Evolutionary conservation across 2,797 vertebrate species (phyloP).

Genomic region (Diceros bicornis): DNA sequence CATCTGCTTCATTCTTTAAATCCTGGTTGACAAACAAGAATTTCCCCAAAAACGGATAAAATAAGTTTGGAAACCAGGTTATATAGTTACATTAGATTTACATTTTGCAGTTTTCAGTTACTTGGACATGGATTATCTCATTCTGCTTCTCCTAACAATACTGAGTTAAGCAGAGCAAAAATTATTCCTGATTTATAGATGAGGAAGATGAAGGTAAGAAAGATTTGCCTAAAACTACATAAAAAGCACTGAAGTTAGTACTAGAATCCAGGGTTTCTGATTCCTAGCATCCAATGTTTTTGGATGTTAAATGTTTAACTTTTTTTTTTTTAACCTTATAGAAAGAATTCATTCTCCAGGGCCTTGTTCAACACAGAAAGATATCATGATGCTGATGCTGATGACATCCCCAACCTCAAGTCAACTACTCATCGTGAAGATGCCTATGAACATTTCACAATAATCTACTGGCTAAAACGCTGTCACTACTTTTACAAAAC

Average conservation of each 20-base stretch:
- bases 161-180: neutral
- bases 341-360: slow-evolving; percentile 26
- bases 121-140: neutral
- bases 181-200: neutral
- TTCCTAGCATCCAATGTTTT: neutral
- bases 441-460: neutral
- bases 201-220: neutral
- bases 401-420: neutral
- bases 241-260: neutral
- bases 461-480: neutral
- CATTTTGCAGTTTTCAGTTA: neutral
- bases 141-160: neutral
- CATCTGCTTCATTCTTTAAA: slow-evolving; percentile 3
- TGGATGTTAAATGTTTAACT: neutral
- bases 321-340: neutral
- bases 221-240: neutral
- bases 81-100: neutral
- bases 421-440: neutral
- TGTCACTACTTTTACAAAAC: slow-evolving; percentile 39
- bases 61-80: slow-evolving; percentile 34
- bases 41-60: neutral
- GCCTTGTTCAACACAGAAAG: neutral
- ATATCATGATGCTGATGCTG: neutral
- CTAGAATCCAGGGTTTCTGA: slow-evolving; percentile 12
- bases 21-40: neutral